Base-by-base conservation (phyloP, 2,113 vertebrate species). In the Centropristis striata region DNA sequence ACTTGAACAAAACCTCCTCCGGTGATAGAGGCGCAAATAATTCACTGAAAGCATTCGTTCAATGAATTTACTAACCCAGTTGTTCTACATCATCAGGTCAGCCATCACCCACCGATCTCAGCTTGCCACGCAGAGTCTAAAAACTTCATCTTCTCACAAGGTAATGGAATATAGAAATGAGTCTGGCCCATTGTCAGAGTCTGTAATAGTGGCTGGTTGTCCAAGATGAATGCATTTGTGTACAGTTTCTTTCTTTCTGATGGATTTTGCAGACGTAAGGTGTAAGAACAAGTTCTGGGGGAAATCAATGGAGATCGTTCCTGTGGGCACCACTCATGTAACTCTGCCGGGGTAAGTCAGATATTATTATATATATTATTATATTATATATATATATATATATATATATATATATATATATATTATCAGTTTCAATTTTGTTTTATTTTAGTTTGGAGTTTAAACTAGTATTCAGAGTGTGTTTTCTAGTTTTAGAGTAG, bases 241-340 rank as follows among this genome's bases (percentile, higher is more conserved):
- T 49, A 36, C 28, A 15, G 14, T 13, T 66, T 0, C 2, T 47
- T 63, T 72, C 55, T 59, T 44, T 75, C 13, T 90, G 70, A 44
- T 55, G 85, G 13, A 92, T 95, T 93, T 91, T 78, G 55, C 32
- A 99, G 98, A 99, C 81, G 92, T 99, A 86, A 96, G 98, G 87
- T 99, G 98, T 97, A 99, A 99, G 94, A 99, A 99, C 89, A 99
- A 99, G 90, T 99, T 99, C 92, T 99, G 98, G 98, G 98, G 98
- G 0, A 99, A 99, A 93, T 99, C 98, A 46, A 99, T 99, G 97
- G 98, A 99, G 94, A 99, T 99, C 14, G 96, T 99, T 85, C 98
- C 98, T 70, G 90, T 99, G 76, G 98, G 98, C 69, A 97, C 95
- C 79, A 97, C 96, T 14, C 97, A 99, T 2, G 95, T 99, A 54